Base-by-base conservation (phyloP, 2,113 vertebrate genomes). In the Elephas maximus region DNA sequence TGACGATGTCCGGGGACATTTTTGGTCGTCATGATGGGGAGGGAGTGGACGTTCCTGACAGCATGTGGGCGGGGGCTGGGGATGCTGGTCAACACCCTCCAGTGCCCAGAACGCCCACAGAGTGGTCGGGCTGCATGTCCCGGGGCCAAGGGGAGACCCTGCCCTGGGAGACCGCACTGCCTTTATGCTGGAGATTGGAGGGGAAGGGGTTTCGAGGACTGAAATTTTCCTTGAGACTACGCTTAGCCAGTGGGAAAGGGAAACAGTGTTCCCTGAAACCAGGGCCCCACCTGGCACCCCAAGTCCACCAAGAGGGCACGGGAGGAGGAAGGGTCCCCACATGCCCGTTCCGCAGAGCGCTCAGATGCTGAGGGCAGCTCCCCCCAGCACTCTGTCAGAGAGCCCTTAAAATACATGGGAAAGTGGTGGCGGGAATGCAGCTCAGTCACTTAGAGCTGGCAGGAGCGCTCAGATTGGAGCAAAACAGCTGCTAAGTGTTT, bases 361-460 rank as follows among this genome's bases (percentile, higher is more conserved):
- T 15, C 53, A 57, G 53, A 57, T 57, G 53, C 53, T 14, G 12
- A 57, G 53, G 53, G 60, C 1, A 53, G 28, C 83, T n/a, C 94
- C 60, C 48, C 94, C 81, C 95, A 88, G 78, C 86, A 95, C 97
- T 97, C 84, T 95, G 48, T 69, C 76, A 33, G 53, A 92, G 80
- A 92, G 53, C 85, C 74, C 92, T 84, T 28, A 83, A 96, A 96
- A 97, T 92, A 96, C 95, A 90, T 33, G 17, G 28, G 0, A 1
- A 65, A 79, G 71, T 0, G 4, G 48, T 60, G 0, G 14, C 11
- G 30, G 69, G 69, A 24, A 37, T 6, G 33, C 62, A 26, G 62
- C 62, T 8, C 69, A 77, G 63, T 65, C 51, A 33, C 62, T 60
- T 44, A 48, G 76, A 44, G 41, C 12, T 4, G 12, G 26, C n/a